Evolutionary conservation across 2,888 invertebrate genomes (phyloP).

Genomic region (Tipula confusa): DNA sequence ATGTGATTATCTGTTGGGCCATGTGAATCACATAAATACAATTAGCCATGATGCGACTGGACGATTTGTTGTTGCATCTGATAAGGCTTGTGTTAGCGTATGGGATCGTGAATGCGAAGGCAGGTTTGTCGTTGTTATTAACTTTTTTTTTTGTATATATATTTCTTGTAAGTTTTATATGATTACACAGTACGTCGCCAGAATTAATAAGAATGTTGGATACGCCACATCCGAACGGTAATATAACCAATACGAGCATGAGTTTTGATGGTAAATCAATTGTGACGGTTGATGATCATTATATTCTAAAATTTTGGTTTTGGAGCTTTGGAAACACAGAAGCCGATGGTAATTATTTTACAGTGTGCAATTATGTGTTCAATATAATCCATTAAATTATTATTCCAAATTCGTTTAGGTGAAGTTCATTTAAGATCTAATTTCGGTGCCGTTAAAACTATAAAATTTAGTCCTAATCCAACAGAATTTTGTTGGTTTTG

Average conservation of each 20-base stretch:
- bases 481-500: slow-evolving; percentile 33
- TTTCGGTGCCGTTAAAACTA: slow-evolving; percentile 33
- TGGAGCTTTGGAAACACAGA: slow-evolving; percentile 55
- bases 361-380: neutral
- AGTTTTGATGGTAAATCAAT: slow-evolving; percentile 32
- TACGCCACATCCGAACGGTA: neutral
- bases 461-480: slow-evolving; percentile 34
- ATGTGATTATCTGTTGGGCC: slow-evolving; percentile 32
- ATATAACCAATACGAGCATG: neutral
- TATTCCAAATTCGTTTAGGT: neutral
- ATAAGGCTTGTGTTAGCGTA: slow-evolving; percentile 29
- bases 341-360: slow-evolving; percentile 53
- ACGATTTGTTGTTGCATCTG: slow-evolving; percentile 33
- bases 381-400: neutral
- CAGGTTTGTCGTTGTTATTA: neutral
- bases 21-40: slow-evolving; percentile 27
- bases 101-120: slow-evolving; percentile 32
- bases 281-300: slow-evolving; percentile 46
- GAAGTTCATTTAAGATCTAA: slow-evolving; percentile 29
- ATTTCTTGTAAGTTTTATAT: neutral
- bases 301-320: slow-evolving; percentile 57
- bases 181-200: neutral
- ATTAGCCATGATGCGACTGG: slow-evolving; percentile 30
- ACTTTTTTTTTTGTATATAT: neutral
- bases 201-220: neutral